A percentile compares a stretch with the other conserved stretches of the same genome.
Evolutionary conservation across 2,113 vertebrate species (phyloP).

Genomic region (Melanocharis versteri): DNA sequence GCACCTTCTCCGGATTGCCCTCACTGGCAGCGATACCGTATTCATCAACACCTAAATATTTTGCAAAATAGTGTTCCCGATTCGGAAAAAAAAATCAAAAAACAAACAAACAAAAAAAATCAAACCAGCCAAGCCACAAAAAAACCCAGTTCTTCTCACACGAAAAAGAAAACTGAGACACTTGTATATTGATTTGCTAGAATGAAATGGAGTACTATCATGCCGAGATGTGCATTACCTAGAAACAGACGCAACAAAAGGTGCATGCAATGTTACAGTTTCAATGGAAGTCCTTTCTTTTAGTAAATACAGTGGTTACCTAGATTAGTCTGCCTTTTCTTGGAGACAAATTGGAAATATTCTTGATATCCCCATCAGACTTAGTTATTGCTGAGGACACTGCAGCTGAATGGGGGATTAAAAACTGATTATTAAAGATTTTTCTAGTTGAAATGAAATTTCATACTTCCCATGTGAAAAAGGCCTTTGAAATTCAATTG

Average conservation of each 20-base stretch:
- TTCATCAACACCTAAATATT: no score
- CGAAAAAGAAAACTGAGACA: accelerated
- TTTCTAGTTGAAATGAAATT: not conserved
- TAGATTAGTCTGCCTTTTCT: not conserved
- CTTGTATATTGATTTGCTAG: not conserved
- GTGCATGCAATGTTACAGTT: accelerated
- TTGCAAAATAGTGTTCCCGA: accelerated
- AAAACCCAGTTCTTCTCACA: not conserved
- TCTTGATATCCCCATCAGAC: not conserved
- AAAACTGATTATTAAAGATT: not conserved
- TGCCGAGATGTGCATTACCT: not conserved
- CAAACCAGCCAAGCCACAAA: not conserved
- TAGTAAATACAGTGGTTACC: not conserved
- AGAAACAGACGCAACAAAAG: not conserved
- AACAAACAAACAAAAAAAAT: not conserved
- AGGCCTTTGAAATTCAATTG: not conserved
- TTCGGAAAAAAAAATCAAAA: not conserved
- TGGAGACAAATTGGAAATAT: not conserved
- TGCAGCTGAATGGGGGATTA: not conserved
- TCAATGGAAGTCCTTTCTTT: not conserved
- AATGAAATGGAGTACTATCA: not conserved
- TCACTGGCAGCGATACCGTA: accelerated
- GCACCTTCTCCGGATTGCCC: no score
- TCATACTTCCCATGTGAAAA: not conserved
- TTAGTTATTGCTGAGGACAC: not conserved